These are phyloP conservation scores for Scaptomyza cyrtandrae DNA, from an alignment of 2,888 invertebrate genomes.

Conservation along the genomic window DNA sequence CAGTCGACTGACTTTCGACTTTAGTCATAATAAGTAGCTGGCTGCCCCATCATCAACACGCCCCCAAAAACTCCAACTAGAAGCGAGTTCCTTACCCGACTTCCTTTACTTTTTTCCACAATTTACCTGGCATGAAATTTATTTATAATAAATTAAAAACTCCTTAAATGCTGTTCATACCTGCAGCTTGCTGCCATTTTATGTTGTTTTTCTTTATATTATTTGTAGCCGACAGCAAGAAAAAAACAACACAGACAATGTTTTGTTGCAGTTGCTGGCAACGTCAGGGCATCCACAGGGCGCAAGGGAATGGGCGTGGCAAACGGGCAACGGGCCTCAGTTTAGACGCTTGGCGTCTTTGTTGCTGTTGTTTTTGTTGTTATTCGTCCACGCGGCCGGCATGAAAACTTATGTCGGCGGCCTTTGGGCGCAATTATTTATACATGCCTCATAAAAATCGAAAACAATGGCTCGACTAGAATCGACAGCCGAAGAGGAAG, in stretches of 20 bases:
- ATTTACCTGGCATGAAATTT: constrained; percentile 60
- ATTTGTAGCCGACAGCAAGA: constrained; percentile 63
- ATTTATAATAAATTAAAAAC: constrained; percentile 83
- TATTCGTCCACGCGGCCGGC: constrained; percentile 77
- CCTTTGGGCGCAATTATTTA: constrained; percentile 84
- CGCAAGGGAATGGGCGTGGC: constrained; percentile 58
- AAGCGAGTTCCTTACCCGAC: constrained; percentile 21
- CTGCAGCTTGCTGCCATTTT: constrained; percentile 55
- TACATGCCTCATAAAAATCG: constrained; percentile 82
- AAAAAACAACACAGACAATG: constrained; percentile 37
- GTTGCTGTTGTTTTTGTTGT: constrained; percentile 35
- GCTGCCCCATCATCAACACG: constrained; percentile 75
- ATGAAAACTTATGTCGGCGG: constrained; percentile 82
- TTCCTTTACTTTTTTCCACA: background rate
- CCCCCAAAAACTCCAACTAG: constrained; percentile 56
- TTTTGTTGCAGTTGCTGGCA: constrained; percentile 42
- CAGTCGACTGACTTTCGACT: constrained; percentile 27
- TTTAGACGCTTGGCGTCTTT: constrained; percentile 66
- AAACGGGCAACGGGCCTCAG: constrained; percentile 48
- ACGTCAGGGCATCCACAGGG: constrained; percentile 31
- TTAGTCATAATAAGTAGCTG: constrained; percentile 69
- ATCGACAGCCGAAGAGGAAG: background rate
- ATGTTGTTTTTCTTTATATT: constrained; percentile 41
- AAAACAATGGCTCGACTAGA: constrained; percentile 70
- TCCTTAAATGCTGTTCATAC: constrained; percentile 79